Conservation (phyloP, 2,797 vertebrate species). For the Fistularia tabacaria region DNA sequence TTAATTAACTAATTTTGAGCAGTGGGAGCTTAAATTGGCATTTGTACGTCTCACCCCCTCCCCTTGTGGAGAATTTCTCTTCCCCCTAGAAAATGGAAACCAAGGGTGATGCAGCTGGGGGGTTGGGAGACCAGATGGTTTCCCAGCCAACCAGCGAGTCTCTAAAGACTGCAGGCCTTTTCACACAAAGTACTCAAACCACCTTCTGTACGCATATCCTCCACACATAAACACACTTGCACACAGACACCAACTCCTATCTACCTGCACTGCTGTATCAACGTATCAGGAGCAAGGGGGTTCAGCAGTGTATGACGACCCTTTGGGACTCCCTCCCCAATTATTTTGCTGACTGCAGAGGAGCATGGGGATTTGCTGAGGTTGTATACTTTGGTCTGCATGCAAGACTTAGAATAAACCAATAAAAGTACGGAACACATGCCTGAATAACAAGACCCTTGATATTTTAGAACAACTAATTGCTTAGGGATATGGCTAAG, state of each 20-base stretch:
- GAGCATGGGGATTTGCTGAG: conserved; percentile 61
- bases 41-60: conserved; percentile 16
- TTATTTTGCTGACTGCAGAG: conserved; percentile 68
- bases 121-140: conserved; percentile 66
- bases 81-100: conserved; percentile 54
- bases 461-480: conserved; percentile 65
- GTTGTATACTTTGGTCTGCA: conserved; percentile 50
- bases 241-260: conserved; percentile 38
- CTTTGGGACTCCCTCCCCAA: conserved; percentile 72
- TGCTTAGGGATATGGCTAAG: conserved; percentile 52
- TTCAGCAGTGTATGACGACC: conserved; percentile 51
- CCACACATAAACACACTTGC: conserved; percentile 4
- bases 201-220: conserved; percentile 38
- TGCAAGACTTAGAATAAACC: conserved; percentile 56
- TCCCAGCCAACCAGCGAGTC: conserved; percentile 58
- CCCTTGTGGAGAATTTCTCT: conserved; percentile 41
- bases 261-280: conserved; percentile 59
- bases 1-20: conserved; percentile 67
- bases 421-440: conserved; percentile 68
- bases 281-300: conserved; percentile 48
- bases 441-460: conserved; percentile 66
- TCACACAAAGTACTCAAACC: conserved; percentile 52
- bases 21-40: conserved; percentile 54
- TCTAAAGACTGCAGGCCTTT: conserved; percentile 49
- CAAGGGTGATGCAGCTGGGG: conserved; percentile 46